Evolutionary conservation across 2,888 invertebrate genomes (phyloP), one percentile per base, ranked within the genome.

Genomic region (Spatulosminthurus flaviceps): DNA sequence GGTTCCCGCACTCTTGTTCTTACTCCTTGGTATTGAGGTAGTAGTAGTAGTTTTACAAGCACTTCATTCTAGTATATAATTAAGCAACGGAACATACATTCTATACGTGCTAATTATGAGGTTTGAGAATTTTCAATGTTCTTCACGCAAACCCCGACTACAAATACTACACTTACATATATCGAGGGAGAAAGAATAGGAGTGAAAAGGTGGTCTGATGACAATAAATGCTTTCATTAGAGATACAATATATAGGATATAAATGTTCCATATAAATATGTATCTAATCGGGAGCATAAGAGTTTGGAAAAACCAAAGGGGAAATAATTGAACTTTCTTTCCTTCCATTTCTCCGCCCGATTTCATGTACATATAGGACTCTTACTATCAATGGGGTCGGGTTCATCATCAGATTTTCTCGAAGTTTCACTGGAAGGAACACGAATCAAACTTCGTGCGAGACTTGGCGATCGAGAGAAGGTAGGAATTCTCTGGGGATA

Each of bases 391-490:
- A 96, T 96, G 1, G 93, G 93, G 77, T 92, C 94, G 0, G 91
- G 92, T 81, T 91, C 92, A 85, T 93, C 93, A 0, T 92, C 93
- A 1, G 96, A 96, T 88, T 91, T 93, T 72, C 90, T 97, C 83
- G 95, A 96, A 88, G 90, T 97, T 83, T 93, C 94, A 0, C 90
- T 97, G 4, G 94, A 94, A 5, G 93, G 93, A 0, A 96, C 96
- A 19, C 90, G 94, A 76, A 92, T 96, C 16, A 90, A 94, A 82
- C 91, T 95, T 86, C 93, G 94, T 82, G 91, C 96, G 41, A 90
- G 94, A 86, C 90, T 97, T 76, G 95, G 94, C 34, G 95, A 94
- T 88, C 90, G 93, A 83, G 93, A 94, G 88, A 94, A 95, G 92
- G 95, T 94, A 85, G 86, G 22, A 26, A 24, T 64, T 64, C 64